Conservation (phyloP, 2,888 invertebrate species). For the Chalcis sispes region DNA sequence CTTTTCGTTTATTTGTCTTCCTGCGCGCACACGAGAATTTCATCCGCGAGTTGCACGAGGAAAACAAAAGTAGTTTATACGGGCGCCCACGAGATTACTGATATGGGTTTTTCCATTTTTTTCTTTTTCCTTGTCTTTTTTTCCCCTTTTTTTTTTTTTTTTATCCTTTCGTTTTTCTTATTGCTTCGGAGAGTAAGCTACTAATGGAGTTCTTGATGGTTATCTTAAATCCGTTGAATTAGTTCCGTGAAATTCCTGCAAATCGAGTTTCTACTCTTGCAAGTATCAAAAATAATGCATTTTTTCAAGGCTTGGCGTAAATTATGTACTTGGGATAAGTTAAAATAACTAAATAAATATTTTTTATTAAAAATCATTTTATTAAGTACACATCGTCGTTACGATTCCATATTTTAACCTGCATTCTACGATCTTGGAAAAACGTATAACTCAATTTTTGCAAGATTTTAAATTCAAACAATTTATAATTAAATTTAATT, state of each 20-base stretch:
- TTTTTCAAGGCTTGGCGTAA: too few relatives aligned
- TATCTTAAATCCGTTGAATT: slow-evolving; percentile 8
- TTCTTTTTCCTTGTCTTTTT: neutral
- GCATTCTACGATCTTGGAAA: too few relatives aligned
- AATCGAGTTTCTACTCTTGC: neutral
- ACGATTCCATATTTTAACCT: too few relatives aligned
- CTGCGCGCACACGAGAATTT: neutral
- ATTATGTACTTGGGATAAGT: too few relatives aligned
- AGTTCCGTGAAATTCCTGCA: neutral
- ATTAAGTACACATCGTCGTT: too few relatives aligned
- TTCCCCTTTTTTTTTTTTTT: neutral
- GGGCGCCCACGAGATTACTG: slow-evolving; percentile 6
- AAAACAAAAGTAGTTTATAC: slow-evolving; percentile 22
- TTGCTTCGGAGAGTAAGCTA: neutral
- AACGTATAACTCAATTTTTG: too few relatives aligned
- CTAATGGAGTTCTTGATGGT: slow-evolving; percentile 5
- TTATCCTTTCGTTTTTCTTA: neutral
- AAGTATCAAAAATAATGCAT: too few relatives aligned
- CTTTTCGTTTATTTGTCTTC: slow-evolving; percentile 18
- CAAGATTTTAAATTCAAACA: too few relatives aligned
- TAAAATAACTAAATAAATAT: too few relatives aligned
- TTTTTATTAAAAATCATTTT: too few relatives aligned
- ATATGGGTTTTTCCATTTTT: slow-evolving; percentile 6
- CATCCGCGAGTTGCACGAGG: slow-evolving; percentile 2
- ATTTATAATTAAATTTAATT: too few relatives aligned